Conservation (phyloP, 2,113 vertebrate species). For the Mustela nigripes region DNA sequence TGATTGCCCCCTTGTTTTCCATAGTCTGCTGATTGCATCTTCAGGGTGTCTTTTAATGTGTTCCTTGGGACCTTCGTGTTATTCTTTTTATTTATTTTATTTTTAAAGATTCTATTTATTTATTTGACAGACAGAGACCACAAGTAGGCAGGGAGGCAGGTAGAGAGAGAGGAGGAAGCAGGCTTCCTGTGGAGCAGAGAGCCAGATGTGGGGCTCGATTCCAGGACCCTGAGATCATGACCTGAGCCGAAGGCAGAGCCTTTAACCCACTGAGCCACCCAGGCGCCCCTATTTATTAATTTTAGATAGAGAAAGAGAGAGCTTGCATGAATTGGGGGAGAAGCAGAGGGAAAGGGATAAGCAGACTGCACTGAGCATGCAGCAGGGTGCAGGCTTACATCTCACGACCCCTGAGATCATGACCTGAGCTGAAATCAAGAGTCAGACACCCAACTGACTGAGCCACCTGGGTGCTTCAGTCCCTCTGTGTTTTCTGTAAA, state of each 20-base stretch:
- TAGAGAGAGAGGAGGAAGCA: too few relatives aligned
- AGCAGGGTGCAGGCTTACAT: fast-evolving
- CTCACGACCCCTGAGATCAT: not conserved
- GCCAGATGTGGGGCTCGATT: too few relatives aligned
- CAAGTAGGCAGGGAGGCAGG: too few relatives aligned
- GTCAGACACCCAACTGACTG: not conserved
- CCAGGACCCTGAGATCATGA: too few relatives aligned
- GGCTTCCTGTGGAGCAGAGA: too few relatives aligned
- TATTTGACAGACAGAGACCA: too few relatives aligned
- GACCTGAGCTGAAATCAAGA: not conserved
- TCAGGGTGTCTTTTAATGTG: not conserved
- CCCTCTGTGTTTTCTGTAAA: not conserved
- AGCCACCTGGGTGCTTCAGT: not conserved
- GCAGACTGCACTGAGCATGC: not conserved
- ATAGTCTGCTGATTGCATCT: not conserved
- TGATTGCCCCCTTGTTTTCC: not conserved
- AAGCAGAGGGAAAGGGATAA: not conserved
- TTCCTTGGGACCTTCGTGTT: not conserved
- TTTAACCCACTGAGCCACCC: too few relatives aligned
- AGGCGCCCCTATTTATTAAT: not conserved
- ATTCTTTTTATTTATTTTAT: not conserved
- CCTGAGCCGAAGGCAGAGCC: too few relatives aligned
- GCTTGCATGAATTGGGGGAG: not conserved
- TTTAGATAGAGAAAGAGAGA: not conserved
- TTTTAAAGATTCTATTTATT: too few relatives aligned